Evolutionary conservation across 1,140 invertebrate genomes (phyloP).

Genomic region (Sycophaga agraensis): DNA sequence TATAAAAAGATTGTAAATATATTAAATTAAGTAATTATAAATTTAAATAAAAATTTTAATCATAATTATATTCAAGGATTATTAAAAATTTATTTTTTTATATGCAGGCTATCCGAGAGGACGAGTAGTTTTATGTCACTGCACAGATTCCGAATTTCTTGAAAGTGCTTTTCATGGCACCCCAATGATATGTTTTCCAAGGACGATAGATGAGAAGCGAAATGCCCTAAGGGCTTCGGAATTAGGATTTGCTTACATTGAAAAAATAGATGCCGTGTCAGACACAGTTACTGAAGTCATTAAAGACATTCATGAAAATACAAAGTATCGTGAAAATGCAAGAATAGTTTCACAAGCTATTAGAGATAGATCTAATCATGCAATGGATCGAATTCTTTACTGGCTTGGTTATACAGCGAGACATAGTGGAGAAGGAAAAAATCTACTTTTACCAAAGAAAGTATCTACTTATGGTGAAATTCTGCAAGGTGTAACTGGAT

Average conservation of each 20-base stretch:
- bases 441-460: constrained; percentile 34
- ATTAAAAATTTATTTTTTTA: constrained; percentile 15
- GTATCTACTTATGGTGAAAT: constrained; percentile 43
- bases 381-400: constrained; percentile 47
- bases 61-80: background rate
- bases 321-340: constrained; percentile 44
- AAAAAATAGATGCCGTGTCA: constrained; percentile 30
- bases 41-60: no score
- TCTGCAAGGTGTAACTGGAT: constrained; percentile 44
- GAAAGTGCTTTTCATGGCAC: constrained; percentile 49
- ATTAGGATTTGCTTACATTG: constrained; percentile 43
- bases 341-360: constrained; percentile 46
- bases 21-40: no score
- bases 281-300: constrained; percentile 34
- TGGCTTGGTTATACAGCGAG: constrained; percentile 48
- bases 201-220: constrained; percentile 40
- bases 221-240: constrained; percentile 43
- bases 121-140: constrained; percentile 48
- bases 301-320: constrained; percentile 38
- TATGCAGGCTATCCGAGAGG: constrained; percentile 46
- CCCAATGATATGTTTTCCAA: constrained; percentile 52
- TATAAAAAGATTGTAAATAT: no score
- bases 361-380: constrained; percentile 48
- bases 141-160: constrained; percentile 47
- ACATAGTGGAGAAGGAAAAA: constrained; percentile 39